Evolutionary conservation across 2,113 vertebrate species (phyloP), one percentile per base, ranked within the genome.

Genomic region (Anthoscopus minutus): DNA sequence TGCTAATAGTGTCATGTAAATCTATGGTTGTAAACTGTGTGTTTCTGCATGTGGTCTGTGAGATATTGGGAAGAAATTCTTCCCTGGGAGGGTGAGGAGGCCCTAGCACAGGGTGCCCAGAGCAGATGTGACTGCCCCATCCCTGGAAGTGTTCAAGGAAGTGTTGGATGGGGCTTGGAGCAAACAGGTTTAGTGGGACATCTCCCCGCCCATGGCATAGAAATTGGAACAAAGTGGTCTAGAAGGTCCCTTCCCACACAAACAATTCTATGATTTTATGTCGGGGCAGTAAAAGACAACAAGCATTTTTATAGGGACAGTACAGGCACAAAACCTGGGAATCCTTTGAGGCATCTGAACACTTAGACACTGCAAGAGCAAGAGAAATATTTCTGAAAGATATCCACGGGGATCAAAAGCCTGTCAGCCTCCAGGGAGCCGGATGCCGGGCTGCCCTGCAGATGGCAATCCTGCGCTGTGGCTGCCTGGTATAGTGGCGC

Each of bases 381-480:
- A 25, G 19, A 81, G 30, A 15, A 72, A 13, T 56, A 50, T 15
- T 57, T 67, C 58, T 42, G 57, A 50, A 30, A 45, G 30, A 13
- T 31, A 6, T 19, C 8, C 9, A 0, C 0, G 18, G 57, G 54
- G 47, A 23, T 7, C 4, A 12, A 60, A 13, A 25, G 8, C 15
- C 60, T 58, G 45, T 7, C 54, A 40, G 33, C 21, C 9, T 28
- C 24, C 33, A 4, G 42, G 48, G 7, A 51, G 27, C 23, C 3
- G 14, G 57, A 5, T 25, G 56, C 50, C 40, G 17, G 61, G 44
- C 42, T 74, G 92, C 71, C 90, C 93, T 95, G 89, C 83, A 94
- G 92, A 78, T 93, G 95, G 92, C 91, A 96, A 76, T 50, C 79
- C 70, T 84, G 73, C 13, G 22, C 91, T 47, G 27, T 5, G 50